Base-by-base conservation (phyloP, 2,888 invertebrate species). In the Suillia variegata region DNA sequence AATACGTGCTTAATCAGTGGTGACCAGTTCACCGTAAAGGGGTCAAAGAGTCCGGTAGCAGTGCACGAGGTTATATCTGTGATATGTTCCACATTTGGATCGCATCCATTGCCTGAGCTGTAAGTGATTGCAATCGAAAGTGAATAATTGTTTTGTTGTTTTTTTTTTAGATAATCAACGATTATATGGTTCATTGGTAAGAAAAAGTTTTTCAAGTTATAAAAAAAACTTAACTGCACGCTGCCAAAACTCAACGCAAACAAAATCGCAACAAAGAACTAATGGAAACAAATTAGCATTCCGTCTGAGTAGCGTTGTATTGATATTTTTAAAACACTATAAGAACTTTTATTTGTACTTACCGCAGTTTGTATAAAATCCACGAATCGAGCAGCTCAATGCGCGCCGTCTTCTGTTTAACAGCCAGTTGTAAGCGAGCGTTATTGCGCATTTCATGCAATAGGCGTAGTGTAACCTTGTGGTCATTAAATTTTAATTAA, bases 381-480 rank as follows among this genome's bases (percentile, higher is more conserved):
- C 96, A 99, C 0, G 96, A 93, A 77, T 98, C 98, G 56, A 98
- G 84, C 1, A 95, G 92, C 5, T 96, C 93, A 80, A 94, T 92
- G 80, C 90, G 85, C 1, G 91, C 90, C 66, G 88, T 85, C 38
- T 88, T 86, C 52, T 83, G 82, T 63, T 82, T 79, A 4, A 89
- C 82, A 1, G 90, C 91, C 65, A 85, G 82, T 74, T 87, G 87
- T 62, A 96, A 83, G 50, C 86, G 86, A 12, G 87, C 83, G 61
- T 92, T 85, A 72, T 94, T 89, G 69, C 90, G 84, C 33, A 96
- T 80, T 21, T 88, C 89, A 92, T 95, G 94, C 56, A 88, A 80
- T 58, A 97, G 83, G 60, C 95, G 85, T 68, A 92, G 83, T 1
- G 90, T 89, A 17, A 92, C 89, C 92, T 93, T 80, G 80, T 13